Base-by-base conservation (phyloP, 2,797 vertebrate genomes). In the Aeoliscus strigatus region DNA sequence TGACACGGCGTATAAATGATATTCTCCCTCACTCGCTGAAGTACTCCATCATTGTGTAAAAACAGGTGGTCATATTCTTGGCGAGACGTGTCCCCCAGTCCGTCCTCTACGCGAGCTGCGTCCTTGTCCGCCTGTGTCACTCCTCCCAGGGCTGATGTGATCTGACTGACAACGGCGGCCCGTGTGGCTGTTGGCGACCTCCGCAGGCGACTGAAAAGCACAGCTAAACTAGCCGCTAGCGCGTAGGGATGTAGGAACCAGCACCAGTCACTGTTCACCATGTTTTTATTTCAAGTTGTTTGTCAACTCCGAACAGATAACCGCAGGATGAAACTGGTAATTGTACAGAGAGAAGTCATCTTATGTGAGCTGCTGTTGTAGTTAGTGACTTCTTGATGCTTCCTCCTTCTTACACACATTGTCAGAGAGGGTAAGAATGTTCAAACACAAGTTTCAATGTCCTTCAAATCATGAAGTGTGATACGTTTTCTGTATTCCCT, bases 111-210 rank as follows among this genome's bases (percentile, higher is more conserved):
- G 32, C 60, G 18, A 9, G 70, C 62, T 55, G 40, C 6, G 86
- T 88, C 87, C 87, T 89, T 87, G 86, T 81, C 70, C 21, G 27
- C 69, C 62, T 38, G 68, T 82, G 81, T 81, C 78, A 48, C 56
- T 71, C 58, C 40, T 14, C 49, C 18, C 38, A 1, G 37, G 62
- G 71, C 76, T 56, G 79, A 84, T 88, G 87, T 80, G 79, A 84
- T 77, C 72, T 31, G 84, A 85, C 73, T 87, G 80, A 74, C 77
- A 84, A 88, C 79, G 31, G 46, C 4, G 10, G 25, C 13, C 52
- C 41, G 53, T 61, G 73, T 75, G 72, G 61, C 55, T 39, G 44
- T 45, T 44, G 67, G 62, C 61, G 58, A 70, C 60, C 58, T 71
- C 50, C 46, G 55, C 51, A 61, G 39, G 49, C 27, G 34, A 43